These are phyloP conservation scores for Paratrypauchen microcephalus DNA, from an alignment of 2,797 vertebrate genomes.

Conservation along the genomic window DNA sequence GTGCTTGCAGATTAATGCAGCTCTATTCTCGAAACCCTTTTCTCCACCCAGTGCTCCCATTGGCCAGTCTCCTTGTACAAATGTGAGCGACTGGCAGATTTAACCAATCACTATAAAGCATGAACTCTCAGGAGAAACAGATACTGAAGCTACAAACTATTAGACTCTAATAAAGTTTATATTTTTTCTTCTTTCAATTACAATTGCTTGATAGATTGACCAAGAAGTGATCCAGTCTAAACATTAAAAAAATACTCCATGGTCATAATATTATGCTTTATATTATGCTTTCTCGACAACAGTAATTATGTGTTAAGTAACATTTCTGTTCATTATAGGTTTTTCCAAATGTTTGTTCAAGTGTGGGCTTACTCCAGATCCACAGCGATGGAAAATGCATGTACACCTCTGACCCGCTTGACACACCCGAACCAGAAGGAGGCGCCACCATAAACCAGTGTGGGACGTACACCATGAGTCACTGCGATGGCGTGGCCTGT, in stretches of 20 bases:
- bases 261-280: too few species aligned
- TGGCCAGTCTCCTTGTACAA: too few species aligned
- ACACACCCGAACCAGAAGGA: constrained; percentile 21
- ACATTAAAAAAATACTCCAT: too few species aligned
- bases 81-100: too few species aligned
- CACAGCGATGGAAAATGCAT: constrained; percentile 77
- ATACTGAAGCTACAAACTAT: too few species aligned
- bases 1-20: too few species aligned
- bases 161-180: too few species aligned
- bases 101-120: background rate
- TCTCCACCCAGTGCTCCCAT: too few species aligned
- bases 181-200: background rate
- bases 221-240: background rate
- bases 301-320: too few species aligned
- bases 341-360: constrained; percentile 59
- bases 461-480: constrained; percentile 85
- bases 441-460: constrained; percentile 45
- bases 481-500: constrained; percentile 77
- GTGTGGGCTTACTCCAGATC: constrained; percentile 79
- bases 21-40: too few species aligned
- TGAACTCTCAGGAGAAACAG: background rate
- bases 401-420: constrained; percentile 69
- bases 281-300: too few species aligned
- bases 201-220: background rate
- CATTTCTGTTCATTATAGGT: constrained; percentile 71